A percentile compares a stretch with the other conserved stretches of the same genome.
Evolutionary conservation across 35 echinoderm and acorn worm genomes (phyloP).

Genomic region (Anneissia japonica): DNA sequence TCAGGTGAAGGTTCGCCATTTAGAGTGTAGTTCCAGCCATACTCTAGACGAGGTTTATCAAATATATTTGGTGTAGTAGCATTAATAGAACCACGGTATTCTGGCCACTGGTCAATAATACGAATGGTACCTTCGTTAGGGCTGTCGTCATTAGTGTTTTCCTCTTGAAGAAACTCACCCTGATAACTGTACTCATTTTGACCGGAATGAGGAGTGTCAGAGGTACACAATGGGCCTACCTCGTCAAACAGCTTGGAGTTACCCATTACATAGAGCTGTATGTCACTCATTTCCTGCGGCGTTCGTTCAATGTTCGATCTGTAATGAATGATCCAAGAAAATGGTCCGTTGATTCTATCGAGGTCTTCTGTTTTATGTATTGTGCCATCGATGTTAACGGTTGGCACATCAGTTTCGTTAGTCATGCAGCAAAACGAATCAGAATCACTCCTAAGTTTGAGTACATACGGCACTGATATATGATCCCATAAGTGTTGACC

Average conservation of each 20-base stretch:
- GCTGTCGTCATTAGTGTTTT: background rate
- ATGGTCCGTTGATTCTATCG: slow-evolving; percentile 15
- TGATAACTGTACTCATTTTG: background rate
- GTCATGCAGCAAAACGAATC: background rate
- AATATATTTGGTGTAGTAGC: slow-evolving; percentile 13
- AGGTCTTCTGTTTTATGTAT: background rate
- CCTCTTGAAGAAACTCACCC: background rate
- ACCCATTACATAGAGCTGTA: slow-evolving; percentile 33
- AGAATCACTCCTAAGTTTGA: slow-evolving; percentile 12
- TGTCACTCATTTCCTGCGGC: slow-evolving; percentile 9
- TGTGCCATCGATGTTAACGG: slow-evolving; percentile 17
- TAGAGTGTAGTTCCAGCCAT: slow-evolving; percentile 16
- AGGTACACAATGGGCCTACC: slow-evolving; percentile 7
- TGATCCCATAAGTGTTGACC: slow-evolving; percentile 32
- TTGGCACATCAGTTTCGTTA: background rate
- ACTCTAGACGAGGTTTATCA: slow-evolving; percentile 20
- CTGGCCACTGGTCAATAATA: slow-evolving; percentile 35
- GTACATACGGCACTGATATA: slow-evolving; percentile 23
- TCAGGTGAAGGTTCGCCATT: background rate
- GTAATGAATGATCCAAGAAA: slow-evolving; percentile 22
- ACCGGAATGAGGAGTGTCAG: background rate
- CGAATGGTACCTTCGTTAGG: slow-evolving; percentile 30
- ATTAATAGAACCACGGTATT: background rate
- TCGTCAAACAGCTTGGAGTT: slow-evolving; percentile 38
- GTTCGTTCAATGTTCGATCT: background rate